Evolutionary conservation across 1,140 invertebrate genomes (phyloP).

Genomic region (Sarcophaga bullata): DNA sequence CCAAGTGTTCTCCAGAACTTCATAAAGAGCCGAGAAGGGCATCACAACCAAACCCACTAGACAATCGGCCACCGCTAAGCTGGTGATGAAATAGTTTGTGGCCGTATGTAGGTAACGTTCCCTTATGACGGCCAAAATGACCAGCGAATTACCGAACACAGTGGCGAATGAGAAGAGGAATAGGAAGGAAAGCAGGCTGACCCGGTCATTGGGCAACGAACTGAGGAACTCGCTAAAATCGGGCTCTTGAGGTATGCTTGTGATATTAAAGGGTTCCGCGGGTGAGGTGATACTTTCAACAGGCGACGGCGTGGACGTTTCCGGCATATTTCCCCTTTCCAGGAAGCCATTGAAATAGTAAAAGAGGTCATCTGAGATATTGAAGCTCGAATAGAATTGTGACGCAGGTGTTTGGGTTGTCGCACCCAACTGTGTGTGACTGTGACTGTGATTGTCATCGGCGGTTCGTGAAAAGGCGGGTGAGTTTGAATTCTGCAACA

Average conservation of each 20-base stretch:
- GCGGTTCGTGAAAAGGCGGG: slow-evolving; percentile 26
- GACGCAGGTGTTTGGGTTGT: slow-evolving; percentile 46
- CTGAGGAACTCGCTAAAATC: slow-evolving; percentile 60
- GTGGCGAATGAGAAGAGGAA: slow-evolving; percentile 92
- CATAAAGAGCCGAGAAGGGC: slow-evolving; percentile 92
- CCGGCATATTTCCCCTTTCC: slow-evolving; percentile 35
- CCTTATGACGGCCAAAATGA: slow-evolving; percentile 91
- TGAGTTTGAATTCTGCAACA: slow-evolving; percentile 46
- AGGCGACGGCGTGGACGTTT: background rate
- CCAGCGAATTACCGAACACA: slow-evolving; percentile 95
- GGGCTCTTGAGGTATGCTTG: slow-evolving; percentile 56
- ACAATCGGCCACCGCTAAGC: slow-evolving; percentile 94
- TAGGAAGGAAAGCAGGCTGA: slow-evolving; percentile 83
- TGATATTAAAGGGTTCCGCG: slow-evolving; percentile 50
- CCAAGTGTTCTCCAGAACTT: slow-evolving; percentile 87
- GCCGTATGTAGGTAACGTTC: slow-evolving; percentile 92
- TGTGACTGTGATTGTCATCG: slow-evolving; percentile 39
- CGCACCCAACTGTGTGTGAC: background rate
- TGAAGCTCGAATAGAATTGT: slow-evolving; percentile 60
- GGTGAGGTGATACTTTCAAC: slow-evolving; percentile 15
- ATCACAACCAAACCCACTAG: slow-evolving; percentile 96
- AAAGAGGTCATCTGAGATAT: slow-evolving; percentile 62
- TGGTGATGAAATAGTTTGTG: slow-evolving; percentile 98
- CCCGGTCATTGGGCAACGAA: slow-evolving; percentile 76
- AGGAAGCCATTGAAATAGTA: slow-evolving; percentile 61